phyloP scores from a whole-genome alignment of 2,797 vertebrate species.

The Furcifer pardalis region DNA sequence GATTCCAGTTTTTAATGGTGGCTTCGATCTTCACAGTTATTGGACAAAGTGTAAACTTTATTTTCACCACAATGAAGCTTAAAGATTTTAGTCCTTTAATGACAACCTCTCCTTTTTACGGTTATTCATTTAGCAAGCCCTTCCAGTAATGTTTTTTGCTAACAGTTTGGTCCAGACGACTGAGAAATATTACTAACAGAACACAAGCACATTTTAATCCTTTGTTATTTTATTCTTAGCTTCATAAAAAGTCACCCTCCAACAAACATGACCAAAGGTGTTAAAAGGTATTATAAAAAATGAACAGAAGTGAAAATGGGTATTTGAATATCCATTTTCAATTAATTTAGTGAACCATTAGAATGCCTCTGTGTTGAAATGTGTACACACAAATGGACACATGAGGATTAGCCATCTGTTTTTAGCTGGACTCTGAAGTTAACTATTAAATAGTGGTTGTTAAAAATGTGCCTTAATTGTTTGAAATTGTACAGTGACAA shows the following conservation, averaged over 20 bases:
- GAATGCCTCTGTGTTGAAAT: slow-evolving; percentile 46
- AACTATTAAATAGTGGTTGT: slow-evolving; percentile 46
- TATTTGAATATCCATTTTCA: slow-evolving; percentile 28
- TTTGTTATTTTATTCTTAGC: not conserved
- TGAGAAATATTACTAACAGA: not conserved
- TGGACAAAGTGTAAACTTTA: not conserved
- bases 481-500: slow-evolving; percentile 44
- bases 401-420: slow-evolving; percentile 44
- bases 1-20: not conserved
- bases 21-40: not conserved
- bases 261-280: not conserved
- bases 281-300: slow-evolving; percentile 26
- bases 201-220: not conserved
- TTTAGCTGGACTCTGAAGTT: slow-evolving; percentile 34
- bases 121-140: not conserved
- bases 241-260: slow-evolving; percentile 6
- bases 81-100: not conserved
- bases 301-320: not conserved
- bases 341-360: not conserved
- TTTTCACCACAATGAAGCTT: not conserved
- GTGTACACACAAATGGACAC: slow-evolving; percentile 21
- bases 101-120: not conserved
- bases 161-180: not conserved
- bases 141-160: not conserved
- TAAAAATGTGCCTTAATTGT: slow-evolving; percentile 52